Evolutionary conservation across 53 echinoderm and acorn worm species (phyloP).

Genomic region (Henricia sp.): DNA sequence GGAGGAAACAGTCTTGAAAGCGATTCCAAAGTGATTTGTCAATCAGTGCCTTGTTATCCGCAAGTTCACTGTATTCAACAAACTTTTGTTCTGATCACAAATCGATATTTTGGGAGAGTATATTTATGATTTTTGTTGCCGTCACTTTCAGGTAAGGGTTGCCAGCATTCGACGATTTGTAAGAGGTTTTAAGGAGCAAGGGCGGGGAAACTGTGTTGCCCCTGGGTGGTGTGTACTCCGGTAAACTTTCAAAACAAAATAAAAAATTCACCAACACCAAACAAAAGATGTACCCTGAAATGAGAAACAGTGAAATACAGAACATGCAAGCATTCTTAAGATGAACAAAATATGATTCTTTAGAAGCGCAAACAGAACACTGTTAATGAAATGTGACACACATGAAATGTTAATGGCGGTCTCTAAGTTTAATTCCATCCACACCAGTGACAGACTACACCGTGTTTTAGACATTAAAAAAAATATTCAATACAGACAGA

Average conservation of each 20-base stretch:
- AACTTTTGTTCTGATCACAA: too few species aligned
- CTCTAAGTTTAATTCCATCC: slow-evolving; percentile 49
- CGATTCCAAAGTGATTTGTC: too few species aligned
- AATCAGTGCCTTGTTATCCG: too few species aligned
- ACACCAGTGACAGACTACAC: neutral
- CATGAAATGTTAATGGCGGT: slow-evolving; percentile 40
- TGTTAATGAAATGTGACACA: slow-evolving; percentile 9
- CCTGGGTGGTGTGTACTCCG: neutral
- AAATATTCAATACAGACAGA: neutral
- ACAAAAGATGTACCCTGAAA: neutral
- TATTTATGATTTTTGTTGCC: too few species aligned
- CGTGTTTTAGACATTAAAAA: neutral
- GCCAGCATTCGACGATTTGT: too few species aligned
- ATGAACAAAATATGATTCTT: neutral
- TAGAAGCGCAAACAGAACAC: neutral
- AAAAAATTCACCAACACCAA: neutral
- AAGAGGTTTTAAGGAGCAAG: too few species aligned
- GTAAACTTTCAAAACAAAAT: neutral
- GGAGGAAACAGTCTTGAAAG: too few species aligned
- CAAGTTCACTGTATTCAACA: too few species aligned
- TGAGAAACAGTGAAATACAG: neutral
- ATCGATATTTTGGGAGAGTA: too few species aligned
- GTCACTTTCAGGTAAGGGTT: too few species aligned
- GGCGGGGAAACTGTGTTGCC: too few species aligned
- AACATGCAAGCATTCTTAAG: neutral